Evolutionary conservation across 2,888 invertebrate species (phyloP), one percentile per base, ranked within the genome.

Genomic region (Caenorhabditis macrosperma): DNA sequence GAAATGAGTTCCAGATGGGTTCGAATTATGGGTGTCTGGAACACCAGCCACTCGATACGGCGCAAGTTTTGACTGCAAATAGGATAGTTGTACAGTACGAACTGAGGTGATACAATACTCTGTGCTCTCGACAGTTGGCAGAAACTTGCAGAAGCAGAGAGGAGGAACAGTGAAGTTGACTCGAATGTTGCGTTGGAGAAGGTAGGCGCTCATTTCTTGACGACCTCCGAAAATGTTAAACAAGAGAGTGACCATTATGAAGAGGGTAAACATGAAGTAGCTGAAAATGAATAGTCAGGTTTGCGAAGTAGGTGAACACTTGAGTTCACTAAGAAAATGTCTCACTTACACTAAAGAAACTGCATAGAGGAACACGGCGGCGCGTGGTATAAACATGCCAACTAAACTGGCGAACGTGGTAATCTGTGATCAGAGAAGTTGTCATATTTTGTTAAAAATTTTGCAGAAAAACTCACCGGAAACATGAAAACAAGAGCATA

Each of bases 231-330:
- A 86, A 28, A 90, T 82, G 57, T 87, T 89, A 72, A 87, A 88
- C 50, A 90, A 82, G 3, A 90, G 81, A 1, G 89, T 85, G 28
- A 90, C 87, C 48, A 86, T 82, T 5, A 90, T 86, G 76, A 90
- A 90, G 12, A 90, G 82, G 74, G 89, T 88, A 24, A 90, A 80
- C 90, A 90, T 90, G 77, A 88, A 88, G 66, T 89, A 89, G 22
- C 87, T 87, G 79, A 44, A 86, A 80, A 52, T 52, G 33, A 46
- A 24, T 20, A 33, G 0, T n/a, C n/a, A n/a, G n/a, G n/a, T n/a
- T n/a, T n/a, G n/a, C n/a, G n/a, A n/a, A n/a, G n/a, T n/a, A n/a
- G n/a, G n/a, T n/a, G n/a, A n/a, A n/a, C n/a, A n/a, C n/a, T n/a
- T 41, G 20, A 17, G 26, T 15, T 9, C 22, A 44, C n/a, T n/a